Percentiles rank a stretch among this genome's conserved stretches.
Evolutionary conservation across 2,113 vertebrate species (phyloP).

Genomic region (Hydrolagus affinis): DNA sequence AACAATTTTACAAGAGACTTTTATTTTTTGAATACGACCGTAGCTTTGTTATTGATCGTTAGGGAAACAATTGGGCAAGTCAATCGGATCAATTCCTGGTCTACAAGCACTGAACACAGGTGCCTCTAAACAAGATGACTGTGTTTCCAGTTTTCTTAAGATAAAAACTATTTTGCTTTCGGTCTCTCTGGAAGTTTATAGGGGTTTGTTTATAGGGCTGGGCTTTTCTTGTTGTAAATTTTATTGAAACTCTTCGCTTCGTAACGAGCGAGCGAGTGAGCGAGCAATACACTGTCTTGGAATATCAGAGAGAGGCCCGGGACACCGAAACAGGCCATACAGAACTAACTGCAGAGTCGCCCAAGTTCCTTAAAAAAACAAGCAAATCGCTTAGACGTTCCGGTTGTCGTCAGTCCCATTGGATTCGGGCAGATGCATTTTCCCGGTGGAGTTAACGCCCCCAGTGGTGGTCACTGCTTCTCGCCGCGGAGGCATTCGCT

Average conservation of each 20-base stretch:
- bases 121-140: slow-evolving; percentile 30
- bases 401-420: slow-evolving; percentile 71
- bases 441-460: slow-evolving; percentile 58
- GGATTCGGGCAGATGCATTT: slow-evolving; percentile 68
- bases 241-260: slow-evolving; percentile 29
- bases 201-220: slow-evolving; percentile 29
- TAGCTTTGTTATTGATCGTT: slow-evolving; percentile 19
- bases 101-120: slow-evolving; percentile 29
- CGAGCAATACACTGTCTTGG: slow-evolving; percentile 15
- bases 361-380: slow-evolving; percentile 1
- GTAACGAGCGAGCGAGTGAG: neutral
- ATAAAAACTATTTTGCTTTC: slow-evolving; percentile 5
- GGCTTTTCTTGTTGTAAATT: slow-evolving; percentile 31
- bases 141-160: slow-evolving; percentile 28
- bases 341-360: slow-evolving; percentile 25
- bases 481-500: slow-evolving; percentile 67
- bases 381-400: slow-evolving; percentile 60
- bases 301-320: slow-evolving; percentile 22
- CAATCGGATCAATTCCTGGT: slow-evolving; percentile 6
- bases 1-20: slow-evolving; percentile 46
- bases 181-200: slow-evolving; percentile 13
- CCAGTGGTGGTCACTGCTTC: slow-evolving; percentile 66
- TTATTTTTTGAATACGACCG: slow-evolving; percentile 15
- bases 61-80: slow-evolving; percentile 23
- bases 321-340: slow-evolving; percentile 24